Evolutionary conservation across 92 coral and sea anemone genomes (phyloP).

Genomic region (Palythoa caribaeorum): DNA sequence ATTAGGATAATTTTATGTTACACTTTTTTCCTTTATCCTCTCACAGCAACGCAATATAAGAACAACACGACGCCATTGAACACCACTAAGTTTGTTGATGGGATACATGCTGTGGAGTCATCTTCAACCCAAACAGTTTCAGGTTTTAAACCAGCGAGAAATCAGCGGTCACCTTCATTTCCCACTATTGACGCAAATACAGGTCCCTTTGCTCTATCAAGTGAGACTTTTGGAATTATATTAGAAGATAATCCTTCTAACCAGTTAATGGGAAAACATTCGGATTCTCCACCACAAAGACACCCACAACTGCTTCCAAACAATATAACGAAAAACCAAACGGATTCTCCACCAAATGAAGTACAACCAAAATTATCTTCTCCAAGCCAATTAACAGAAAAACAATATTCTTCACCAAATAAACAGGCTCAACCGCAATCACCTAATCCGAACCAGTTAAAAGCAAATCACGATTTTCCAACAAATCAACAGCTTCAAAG

Average conservation of each 20-base stretch:
- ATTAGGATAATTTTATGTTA: too few relatives aligned
- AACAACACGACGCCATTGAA: conserved; percentile 10
- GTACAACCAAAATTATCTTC: not conserved
- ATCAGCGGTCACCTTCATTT: not conserved
- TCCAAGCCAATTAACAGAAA: not conserved
- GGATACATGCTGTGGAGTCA: not conserved
- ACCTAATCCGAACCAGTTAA: too few relatives aligned
- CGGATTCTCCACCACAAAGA: not conserved
- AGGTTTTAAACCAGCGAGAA: not conserved
- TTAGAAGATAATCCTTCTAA: not conserved
- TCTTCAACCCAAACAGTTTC: not conserved
- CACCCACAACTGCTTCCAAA: not conserved
- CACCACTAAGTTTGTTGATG: not conserved
- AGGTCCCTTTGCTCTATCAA: not conserved
- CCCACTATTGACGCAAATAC: not conserved
- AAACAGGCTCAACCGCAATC: too few relatives aligned
- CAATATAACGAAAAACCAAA: not conserved
- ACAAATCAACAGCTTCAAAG: too few relatives aligned
- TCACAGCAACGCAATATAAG: not conserved
- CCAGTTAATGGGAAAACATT: not conserved
- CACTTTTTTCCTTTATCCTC: not conserved
- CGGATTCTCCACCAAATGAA: conserved; percentile 12
- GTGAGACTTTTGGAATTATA: not conserved
- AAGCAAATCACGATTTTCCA: not conserved
- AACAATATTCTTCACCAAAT: not conserved